Evolutionary conservation across 1,140 invertebrate species (phyloP).

Genomic region (Euura saliciscinereae): DNA sequence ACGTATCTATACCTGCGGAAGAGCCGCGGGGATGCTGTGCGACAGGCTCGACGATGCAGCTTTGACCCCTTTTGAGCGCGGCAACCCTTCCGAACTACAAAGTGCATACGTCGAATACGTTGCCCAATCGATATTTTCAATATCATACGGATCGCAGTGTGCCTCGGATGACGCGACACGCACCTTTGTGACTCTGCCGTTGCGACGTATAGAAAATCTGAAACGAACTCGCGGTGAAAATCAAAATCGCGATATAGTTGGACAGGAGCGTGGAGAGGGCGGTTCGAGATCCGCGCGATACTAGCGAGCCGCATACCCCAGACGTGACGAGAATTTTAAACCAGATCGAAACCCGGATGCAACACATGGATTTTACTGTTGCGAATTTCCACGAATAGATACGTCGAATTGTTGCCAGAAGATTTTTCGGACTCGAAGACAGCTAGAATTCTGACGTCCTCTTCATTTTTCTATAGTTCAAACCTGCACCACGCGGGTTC

Average conservation of each 20-base stretch:
- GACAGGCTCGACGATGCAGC: not conserved
- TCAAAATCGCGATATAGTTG: not conserved
- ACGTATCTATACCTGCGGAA: not conserved
- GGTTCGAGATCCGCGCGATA: not conserved
- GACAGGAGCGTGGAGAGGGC: not conserved
- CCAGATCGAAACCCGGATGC: not conserved
- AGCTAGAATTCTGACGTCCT: too few relatives aligned
- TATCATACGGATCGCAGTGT: constrained; percentile 46
- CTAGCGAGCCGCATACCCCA: not conserved
- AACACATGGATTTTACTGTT: not conserved
- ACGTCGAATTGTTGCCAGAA: too few relatives aligned
- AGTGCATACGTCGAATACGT: constrained; percentile 60
- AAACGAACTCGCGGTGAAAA: not conserved
- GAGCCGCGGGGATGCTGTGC: not conserved
- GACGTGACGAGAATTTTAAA: not conserved
- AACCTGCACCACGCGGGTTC: too few relatives aligned
- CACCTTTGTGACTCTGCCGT: not conserved
- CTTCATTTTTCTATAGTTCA: too few relatives aligned
- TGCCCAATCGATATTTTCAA: constrained; percentile 61
- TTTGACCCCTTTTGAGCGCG: constrained; percentile 39
- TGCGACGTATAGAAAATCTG: not conserved
- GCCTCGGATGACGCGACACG: not conserved
- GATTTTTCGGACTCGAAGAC: too few relatives aligned
- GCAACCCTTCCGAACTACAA: constrained; percentile 50
- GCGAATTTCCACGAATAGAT: not conserved